phyloP scores from a whole-genome alignment of 2,888 invertebrate species.

The Ophion ellenae region DNA sequence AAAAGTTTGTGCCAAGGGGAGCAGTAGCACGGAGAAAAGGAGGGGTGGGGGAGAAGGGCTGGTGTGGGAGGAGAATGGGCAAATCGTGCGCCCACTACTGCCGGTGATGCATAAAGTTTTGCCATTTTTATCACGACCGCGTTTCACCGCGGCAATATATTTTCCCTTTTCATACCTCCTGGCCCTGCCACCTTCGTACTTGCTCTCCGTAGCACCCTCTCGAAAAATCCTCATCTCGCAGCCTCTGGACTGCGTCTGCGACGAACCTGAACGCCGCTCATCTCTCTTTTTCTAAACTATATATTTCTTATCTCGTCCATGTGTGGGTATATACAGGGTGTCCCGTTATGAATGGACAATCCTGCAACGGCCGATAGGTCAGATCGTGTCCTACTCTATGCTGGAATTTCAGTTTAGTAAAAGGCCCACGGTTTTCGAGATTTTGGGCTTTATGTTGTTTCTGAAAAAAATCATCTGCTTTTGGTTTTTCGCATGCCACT shows the following conservation, averaged over 20 bases:
- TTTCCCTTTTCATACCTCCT: constrained; percentile 16
- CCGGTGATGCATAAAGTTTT: constrained; percentile 69
- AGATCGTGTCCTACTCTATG: too few species aligned
- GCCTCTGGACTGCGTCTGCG: constrained; percentile 22
- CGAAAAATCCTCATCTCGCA: constrained; percentile 25
- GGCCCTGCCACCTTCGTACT: neutral
- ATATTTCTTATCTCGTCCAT: constrained; percentile 8
- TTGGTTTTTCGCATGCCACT: too few species aligned
- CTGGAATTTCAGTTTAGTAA: too few species aligned
- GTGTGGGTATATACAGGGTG: too few species aligned
- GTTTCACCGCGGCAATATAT: constrained; percentile 61
- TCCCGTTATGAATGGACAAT: too few species aligned
- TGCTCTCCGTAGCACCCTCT: neutral
- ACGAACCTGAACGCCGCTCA: constrained; percentile 7
- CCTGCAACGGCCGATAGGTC: too few species aligned
- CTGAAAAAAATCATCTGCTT: too few species aligned
- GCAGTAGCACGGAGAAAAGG: neutral
- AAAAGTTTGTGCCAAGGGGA: constrained; percentile 61
- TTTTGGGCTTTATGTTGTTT: too few species aligned
- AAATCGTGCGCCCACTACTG: constrained; percentile 44
- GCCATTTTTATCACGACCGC: constrained; percentile 67
- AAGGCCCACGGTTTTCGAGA: too few species aligned
- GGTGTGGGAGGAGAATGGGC: constrained; percentile 41
- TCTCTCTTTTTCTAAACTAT: neutral
- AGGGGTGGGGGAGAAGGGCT: neutral